Percentiles rank a stretch among this genome's conserved stretches.
These are phyloP conservation scores for Varecia variegata DNA, from an alignment of 2,797 vertebrate species.

Conservation along the genomic window DNA sequence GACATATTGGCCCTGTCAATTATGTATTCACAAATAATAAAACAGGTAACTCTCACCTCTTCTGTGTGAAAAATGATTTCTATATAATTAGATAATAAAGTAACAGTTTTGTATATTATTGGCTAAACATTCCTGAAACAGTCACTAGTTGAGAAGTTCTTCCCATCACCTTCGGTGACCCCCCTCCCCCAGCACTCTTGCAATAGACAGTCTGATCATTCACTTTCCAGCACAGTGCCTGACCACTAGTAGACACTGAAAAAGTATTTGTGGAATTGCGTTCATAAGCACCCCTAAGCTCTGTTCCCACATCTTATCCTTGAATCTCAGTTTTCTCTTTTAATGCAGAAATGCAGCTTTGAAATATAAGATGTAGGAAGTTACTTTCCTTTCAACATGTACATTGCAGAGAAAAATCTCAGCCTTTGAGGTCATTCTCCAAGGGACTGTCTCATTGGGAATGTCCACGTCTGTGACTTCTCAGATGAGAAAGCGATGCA, in stretches of 20 bases:
- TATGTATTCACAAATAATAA: constrained; percentile 43
- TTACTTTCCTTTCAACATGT: constrained; percentile 54
- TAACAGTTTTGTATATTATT: constrained; percentile 42
- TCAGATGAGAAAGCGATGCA: constrained; percentile 33
- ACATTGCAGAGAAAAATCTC: constrained; percentile 38
- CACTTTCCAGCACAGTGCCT: not conserved
- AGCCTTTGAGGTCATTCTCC: constrained; percentile 46
- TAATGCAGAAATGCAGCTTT: constrained; percentile 50
- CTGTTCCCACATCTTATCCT: constrained; percentile 3
- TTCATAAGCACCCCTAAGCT: not conserved
- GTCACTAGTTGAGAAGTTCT: not conserved
- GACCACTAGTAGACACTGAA: not conserved
- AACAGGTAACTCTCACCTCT: not conserved
- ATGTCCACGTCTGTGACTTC: constrained; percentile 29
- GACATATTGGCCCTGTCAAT: constrained; percentile 1
- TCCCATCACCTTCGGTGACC: not conserved
- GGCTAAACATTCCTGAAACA: constrained; percentile 15
- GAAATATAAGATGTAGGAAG: constrained; percentile 41
- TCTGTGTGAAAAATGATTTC: constrained; percentile 46
- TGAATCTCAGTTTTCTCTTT: constrained; percentile 47
- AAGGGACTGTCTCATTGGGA: not conserved
- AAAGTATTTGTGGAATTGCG: not conserved
- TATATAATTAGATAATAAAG: constrained; percentile 44
- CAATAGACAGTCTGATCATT: not conserved
- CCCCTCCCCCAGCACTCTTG: not conserved